A percentile compares a stretch with the other conserved stretches of the same genome.
phyloP scores from a whole-genome alignment of 2,113 vertebrate species.

The Plestiodon gilberti region DNA sequence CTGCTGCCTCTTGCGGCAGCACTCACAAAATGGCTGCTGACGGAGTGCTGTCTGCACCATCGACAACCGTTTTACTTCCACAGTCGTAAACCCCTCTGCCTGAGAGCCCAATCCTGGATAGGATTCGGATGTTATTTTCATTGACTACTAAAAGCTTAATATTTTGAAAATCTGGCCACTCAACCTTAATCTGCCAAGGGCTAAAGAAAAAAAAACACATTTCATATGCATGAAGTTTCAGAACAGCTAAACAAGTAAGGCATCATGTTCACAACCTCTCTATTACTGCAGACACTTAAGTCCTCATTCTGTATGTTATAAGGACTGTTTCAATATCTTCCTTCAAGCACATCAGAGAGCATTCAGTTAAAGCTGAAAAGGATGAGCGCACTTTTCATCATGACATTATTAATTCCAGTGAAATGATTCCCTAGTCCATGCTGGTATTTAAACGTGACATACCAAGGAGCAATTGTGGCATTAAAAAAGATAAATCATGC shows the following conservation, averaged over 20 bases:
- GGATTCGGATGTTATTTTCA: neutral
- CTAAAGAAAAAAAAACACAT: neutral
- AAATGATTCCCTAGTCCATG: neutral
- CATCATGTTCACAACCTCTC: neutral
- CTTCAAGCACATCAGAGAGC: neutral
- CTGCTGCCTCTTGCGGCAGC: too few relatives aligned
- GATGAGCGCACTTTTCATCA: neutral
- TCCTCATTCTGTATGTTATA: neutral
- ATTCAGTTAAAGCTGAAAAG: neutral
- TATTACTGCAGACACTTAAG: neutral
- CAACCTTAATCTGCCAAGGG: neutral
- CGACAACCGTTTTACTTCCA: too few relatives aligned
- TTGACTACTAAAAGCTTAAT: neutral
- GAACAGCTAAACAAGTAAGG: neutral
- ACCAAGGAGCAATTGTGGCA: neutral
- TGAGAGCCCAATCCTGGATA: too few relatives aligned
- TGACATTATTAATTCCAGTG: constrained; percentile 3
- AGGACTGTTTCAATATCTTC: neutral
- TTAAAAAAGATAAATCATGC: neutral
- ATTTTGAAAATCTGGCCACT: neutral
- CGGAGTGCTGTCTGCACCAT: too few relatives aligned
- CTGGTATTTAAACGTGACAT: neutral
- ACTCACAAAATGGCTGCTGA: too few relatives aligned
- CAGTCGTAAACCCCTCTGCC: too few relatives aligned
- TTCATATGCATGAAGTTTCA: neutral